phyloP scores from a whole-genome alignment of 1,140 invertebrate species.

The Drosophila novamexicana region DNA sequence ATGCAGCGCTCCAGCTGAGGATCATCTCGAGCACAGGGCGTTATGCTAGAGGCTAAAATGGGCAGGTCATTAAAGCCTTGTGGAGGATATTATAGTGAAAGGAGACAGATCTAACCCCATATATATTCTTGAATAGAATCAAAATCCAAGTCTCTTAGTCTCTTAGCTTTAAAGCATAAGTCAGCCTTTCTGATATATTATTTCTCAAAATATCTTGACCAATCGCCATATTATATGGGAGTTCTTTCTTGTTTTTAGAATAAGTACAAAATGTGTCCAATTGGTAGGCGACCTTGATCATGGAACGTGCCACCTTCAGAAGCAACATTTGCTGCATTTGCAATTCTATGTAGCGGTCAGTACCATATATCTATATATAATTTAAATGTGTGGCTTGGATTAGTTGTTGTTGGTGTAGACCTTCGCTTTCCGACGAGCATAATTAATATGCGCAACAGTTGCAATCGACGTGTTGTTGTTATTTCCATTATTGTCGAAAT shows the following conservation, averaged over 20 bases:
- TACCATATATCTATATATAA: background rate
- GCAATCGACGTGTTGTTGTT: slow-evolving; percentile 13
- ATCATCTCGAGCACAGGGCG: slow-evolving; percentile 84
- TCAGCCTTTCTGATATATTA: no score
- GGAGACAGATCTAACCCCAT: no score
- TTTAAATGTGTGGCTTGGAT: slow-evolving; percentile 1
- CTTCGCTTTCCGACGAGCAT: slow-evolving; percentile 30
- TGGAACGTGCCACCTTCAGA: slow-evolving; percentile 40
- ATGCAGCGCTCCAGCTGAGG: slow-evolving; percentile 85
- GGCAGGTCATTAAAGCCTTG: background rate
- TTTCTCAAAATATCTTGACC: no score
- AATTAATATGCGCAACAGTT: slow-evolving; percentile 56
- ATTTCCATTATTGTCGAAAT: slow-evolving; percentile 18
- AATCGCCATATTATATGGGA: no score
- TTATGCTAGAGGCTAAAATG: slow-evolving; percentile 84
- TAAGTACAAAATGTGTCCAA: background rate
- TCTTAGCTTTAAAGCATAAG: no score
- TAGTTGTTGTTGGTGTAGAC: slow-evolving; percentile 21
- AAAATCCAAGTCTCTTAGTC: no score
- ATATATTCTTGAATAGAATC: no score
- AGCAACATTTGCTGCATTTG: slow-evolving; percentile 30
- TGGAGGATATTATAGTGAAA: no score
- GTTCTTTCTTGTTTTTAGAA: no score
- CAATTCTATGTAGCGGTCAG: slow-evolving; percentile 33
- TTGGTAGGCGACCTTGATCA: slow-evolving; percentile 36